Base-by-base conservation (phyloP, 2,113 vertebrate species). In the Bettongia penicillata region DNA sequence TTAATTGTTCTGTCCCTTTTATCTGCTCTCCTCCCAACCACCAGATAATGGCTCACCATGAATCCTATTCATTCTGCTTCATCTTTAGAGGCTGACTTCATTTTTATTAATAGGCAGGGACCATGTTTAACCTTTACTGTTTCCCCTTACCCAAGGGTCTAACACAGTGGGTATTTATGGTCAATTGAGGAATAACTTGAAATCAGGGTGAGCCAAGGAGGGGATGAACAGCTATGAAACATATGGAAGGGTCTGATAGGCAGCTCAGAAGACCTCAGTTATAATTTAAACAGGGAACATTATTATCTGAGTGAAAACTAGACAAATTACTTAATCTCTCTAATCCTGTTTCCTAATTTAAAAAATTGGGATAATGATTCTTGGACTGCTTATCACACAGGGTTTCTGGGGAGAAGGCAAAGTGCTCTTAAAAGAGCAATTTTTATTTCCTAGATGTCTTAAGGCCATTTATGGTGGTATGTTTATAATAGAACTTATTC, bases 101-200 rank as follows among this genome's bases (percentile, higher is more conserved):
- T 84, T 43, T 93, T 93, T 61, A 52, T 89, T 97, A 93, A 37
- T 93, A 95, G 89, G 43, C 84, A 97, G 94, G 24, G 77, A 48
- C 90, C 96, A 31, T 91, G 90, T 68, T 95, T 96, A 94, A 53
- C 68, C 94, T 98, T 97, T 94, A 96, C 96, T 93, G 94, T 94
- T 43, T 84, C 16, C 6, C 68, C 68, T 84, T 84, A 84, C 28
- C 47, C 24, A 90, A 91, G 94, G 94, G 16, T 28, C 51, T 95
- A 84, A 84, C 43, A 84, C 68, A 84, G 2, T 84, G 68, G n/a
- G 68, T 28, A 84, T 43, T 43, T 84, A 84, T 84, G 19, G 68
- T n/a, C 11, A 6, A 84, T 19, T 43, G n/a, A 84, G 68, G n/a
- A 96, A 95, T 94, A 94, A 94, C 77, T 96, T 43, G 49, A 48